Percentiles rank a stretch among this genome's conserved stretches.
These are phyloP conservation scores for Polia nebulosa DNA, from an alignment of 2,888 invertebrate species.

Conservation along the genomic window DNA sequence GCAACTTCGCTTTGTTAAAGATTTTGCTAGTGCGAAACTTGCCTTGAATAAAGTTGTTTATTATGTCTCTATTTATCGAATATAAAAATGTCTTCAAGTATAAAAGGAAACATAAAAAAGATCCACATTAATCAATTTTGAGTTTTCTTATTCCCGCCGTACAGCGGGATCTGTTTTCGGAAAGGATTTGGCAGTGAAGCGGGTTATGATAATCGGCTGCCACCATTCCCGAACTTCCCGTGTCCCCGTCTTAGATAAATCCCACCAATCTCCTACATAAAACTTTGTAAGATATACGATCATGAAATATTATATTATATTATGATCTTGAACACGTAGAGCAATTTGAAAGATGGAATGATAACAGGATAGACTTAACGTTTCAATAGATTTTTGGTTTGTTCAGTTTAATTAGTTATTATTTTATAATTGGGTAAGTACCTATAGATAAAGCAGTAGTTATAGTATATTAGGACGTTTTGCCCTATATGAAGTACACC, in stretches of 20 bases:
- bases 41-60: slow-evolving; percentile 13
- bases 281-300: slow-evolving; percentile 65
- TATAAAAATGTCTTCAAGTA: slow-evolving; percentile 22
- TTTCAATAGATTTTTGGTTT: slow-evolving; percentile 11
- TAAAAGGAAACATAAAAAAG: slow-evolving; percentile 27
- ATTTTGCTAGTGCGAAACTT: slow-evolving; percentile 48
- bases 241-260: slow-evolving; percentile 65
- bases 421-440: background rate
- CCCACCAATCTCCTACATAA: slow-evolving; percentile 65
- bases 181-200: slow-evolving; percentile 64
- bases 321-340: slow-evolving; percentile 51
- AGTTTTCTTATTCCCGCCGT: slow-evolving; percentile 55
- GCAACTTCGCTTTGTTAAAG: slow-evolving; percentile 53
- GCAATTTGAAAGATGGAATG: slow-evolving; percentile 41
- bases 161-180: slow-evolving; percentile 59
- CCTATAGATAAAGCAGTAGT: background rate
- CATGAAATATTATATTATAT: slow-evolving; percentile 56
- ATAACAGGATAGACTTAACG: slow-evolving; percentile 6
- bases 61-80: background rate
- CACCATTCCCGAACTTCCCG: slow-evolving; percentile 60
- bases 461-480: background rate
- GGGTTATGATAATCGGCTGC: slow-evolving; percentile 67
- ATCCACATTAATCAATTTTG: slow-evolving; percentile 59
- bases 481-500: background rate
- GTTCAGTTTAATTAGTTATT: background rate